Base-by-base conservation (phyloP, 1,140 invertebrate species). In the Solenopsis fugax region DNA sequence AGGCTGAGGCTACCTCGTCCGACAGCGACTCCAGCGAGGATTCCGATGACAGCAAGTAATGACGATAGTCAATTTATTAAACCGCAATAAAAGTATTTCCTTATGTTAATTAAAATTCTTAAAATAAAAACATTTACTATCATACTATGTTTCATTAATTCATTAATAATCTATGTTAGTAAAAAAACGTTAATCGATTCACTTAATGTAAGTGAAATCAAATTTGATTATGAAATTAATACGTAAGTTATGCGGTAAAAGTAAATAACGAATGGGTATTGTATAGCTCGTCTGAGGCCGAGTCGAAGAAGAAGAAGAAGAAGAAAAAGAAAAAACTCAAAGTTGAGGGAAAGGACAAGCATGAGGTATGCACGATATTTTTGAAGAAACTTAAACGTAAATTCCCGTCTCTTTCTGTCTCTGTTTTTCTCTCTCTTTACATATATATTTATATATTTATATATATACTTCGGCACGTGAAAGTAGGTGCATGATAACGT, bases 11-110 rank as follows among this genome's bases (percentile, higher is more conserved):
- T 24, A 93, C 91, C 54, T 94, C 94, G 5, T 94, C 94, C 48
- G 93, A 94, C 58, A 95, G 93, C 72, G 93, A 94, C 18, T 93
- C 93, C 9, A 94, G 93, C 65, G 94, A 94, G 18, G 93, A 93
- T 67, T 93, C 93, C 24, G 93, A 94, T 81, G 93, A 94, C 62
- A 94, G 93, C 94, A 93, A 93, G 94, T 94, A 91, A 84, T 41
- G 37, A 45, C 41, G 37, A 80, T 52, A 45, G 41, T 81, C 45
- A 16, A 81, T 34, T 5, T 69, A 69, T 34, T 71, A n/a, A 77
- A 45, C 37, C 10, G 18, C 10, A 12, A 73, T 34, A 64, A 29
- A 4, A 45, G 29, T 62, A 77, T n/a, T 48, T 75, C 13, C 1
- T 75, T 41, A 58, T 75, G 6, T 41, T 58, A 18, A 73, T 50